Evolutionary conservation across 1,140 invertebrate species (phyloP), one percentile per base, ranked within the genome.

Genomic region (Heliconius himera): DNA sequence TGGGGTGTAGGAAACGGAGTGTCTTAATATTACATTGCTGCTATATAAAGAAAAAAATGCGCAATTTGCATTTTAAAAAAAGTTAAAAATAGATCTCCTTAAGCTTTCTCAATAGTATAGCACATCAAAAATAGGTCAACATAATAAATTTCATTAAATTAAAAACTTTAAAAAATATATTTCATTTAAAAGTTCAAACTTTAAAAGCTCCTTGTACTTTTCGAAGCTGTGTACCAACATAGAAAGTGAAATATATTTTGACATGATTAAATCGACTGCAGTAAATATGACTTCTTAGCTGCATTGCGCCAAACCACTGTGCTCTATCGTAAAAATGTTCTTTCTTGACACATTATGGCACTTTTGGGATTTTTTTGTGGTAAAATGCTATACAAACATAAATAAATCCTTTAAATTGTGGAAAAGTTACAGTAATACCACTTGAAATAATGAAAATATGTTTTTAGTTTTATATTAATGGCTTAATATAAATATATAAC

Each of bases 301-400:
- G 87, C 87, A 88, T 80, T 88, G 87, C 87, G 83, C 81, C 81
- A 87, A 83, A 81, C 73, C 73, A 78, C 60, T 29, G 51, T 54
- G 60, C 22, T 66, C 60, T 16, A 29, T 66, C 60, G 60, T 66
- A 66, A 66, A 66, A 29, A 26, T 29, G 60, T 66, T 29, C 60
- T 29, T 26, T 13, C 60, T 66, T 22, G 54, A 11, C 20, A 66
- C 26, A 66, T 66, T 66, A 66, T 60, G n/a, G 54, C 26, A 13
- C 56, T 22, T 16, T 72, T 70, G 73, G 49, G 60, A 13, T 22
- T 66, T 66, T 60, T 29, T 29, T 66, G 9, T n/a, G 13, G 26
- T 66, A 66, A 66, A 66, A 26, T 0, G 0, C 22, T 66, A 16
- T 18, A 26, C 1, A 16, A 29, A 6, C 9, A 26, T 5, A 13